A percentile compares a stretch with the other conserved stretches of the same genome.
Evolutionary conservation across 2,888 invertebrate genomes (phyloP).

Genomic region (Sclerodermus sp.): DNA sequence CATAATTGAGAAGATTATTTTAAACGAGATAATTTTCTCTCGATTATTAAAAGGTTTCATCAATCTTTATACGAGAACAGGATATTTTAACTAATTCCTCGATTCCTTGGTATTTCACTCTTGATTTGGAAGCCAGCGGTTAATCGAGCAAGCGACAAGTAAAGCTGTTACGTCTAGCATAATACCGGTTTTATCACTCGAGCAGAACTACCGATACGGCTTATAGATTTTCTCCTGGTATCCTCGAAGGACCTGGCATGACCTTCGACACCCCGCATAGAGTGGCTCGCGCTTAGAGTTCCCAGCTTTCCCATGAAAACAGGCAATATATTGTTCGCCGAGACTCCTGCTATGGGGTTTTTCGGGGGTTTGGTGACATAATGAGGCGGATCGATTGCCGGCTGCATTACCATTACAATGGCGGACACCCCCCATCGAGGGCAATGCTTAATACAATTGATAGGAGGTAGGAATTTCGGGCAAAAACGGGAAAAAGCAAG

Average conservation of each 20-base stretch:
- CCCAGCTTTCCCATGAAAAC: constrained; percentile 38
- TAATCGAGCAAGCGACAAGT: no score
- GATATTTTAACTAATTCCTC: no score
- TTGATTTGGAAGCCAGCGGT: no score
- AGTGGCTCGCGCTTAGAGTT: constrained; percentile 5
- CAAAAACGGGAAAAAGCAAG: constrained; percentile 48
- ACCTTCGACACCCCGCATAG: constrained; percentile 3
- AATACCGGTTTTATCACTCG: no score
- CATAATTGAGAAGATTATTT: no score
- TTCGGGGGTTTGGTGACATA: constrained; percentile 45
- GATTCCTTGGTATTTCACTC: no score
- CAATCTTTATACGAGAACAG: no score
- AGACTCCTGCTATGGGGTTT: constrained; percentile 17
- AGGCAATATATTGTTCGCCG: background rate
- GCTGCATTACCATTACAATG: constrained; percentile 54
- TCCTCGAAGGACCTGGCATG: constrained; percentile 3
- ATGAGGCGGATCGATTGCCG: constrained; percentile 54
- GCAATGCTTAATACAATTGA: constrained; percentile 49
- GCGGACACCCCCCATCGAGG: constrained; percentile 31
- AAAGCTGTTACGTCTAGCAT: no score
- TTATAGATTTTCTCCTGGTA: background rate
- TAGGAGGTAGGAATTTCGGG: constrained; percentile 49
- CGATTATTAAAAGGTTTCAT: no score
- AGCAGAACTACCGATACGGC: no score
- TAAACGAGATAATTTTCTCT: no score